Base-by-base conservation (phyloP, 2,888 invertebrate species). In the Chydorus sphaericus region DNA sequence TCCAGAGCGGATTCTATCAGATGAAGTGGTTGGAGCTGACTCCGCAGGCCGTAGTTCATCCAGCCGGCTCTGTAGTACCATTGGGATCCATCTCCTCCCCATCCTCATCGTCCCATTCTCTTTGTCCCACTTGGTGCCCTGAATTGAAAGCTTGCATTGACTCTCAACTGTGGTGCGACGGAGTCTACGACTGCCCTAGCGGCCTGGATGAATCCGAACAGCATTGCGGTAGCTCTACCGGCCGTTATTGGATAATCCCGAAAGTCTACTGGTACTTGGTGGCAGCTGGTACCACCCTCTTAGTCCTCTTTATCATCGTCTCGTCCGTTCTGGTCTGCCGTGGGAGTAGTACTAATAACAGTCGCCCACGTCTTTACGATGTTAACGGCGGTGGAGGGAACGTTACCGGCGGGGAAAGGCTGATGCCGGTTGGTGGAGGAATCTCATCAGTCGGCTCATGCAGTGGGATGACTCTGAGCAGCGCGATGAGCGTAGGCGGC, bases 61-160 rank as follows among this genome's bases (percentile, higher is more conserved):
- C 63, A 58, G 51, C 54, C 50, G 11, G 59, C 53, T 44, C 54
- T 5, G 16, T 57, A 7, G 44, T 16, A 31, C 16, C 54, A 8
- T 49, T 55, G n/a, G 49, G 55, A 11, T 49, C 55, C 26, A 36
- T 49, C 23, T 49, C 49, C 11, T 51, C 31, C 26, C 18, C 20
- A 18, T 49, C 49, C 28, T 18, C 48, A 3, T 31, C 7, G 48
- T 30, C 51, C 59, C 57, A 52, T 60, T 55, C 54, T 16, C 56
- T 58, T 39, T 63, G 65, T 44, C 59, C 60, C 6, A 60, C 60
- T 55, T 61, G 62, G 51, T 86, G 86, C 64, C 85, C 85, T 1
- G 85, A 86, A 67, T 71, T 86, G 54, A 83, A 85, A 60, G 85
- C 85, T 0, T 87, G 86, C 67, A 85, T 86, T 63, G 83, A 81